phyloP scores from a whole-genome alignment of 2,888 invertebrate genomes.

The Euzetes globulus region DNA sequence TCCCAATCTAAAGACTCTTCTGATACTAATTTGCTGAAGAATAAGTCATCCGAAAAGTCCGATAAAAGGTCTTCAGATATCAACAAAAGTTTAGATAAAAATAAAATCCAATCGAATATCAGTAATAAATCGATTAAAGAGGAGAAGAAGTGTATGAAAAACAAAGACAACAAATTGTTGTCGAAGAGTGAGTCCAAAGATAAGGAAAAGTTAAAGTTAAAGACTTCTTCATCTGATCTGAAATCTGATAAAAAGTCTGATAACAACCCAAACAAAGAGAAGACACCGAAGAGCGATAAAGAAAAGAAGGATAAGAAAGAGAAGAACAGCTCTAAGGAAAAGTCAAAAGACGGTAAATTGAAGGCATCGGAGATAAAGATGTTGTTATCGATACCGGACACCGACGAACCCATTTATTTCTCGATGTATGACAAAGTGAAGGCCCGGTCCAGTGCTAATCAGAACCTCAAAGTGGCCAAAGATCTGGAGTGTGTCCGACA shows the following conservation, averaged over 20 bases:
- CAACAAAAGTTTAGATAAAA: conserved; percentile 25
- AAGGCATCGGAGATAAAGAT: conserved; percentile 32
- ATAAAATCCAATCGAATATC: not conserved
- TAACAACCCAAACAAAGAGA: conserved; percentile 36
- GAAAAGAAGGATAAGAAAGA: conserved; percentile 43
- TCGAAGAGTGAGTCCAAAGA: conserved; percentile 43
- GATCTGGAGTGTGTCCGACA: conserved; percentile 74
- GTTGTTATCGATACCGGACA: conserved; percentile 45
- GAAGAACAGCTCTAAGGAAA: conserved; percentile 39
- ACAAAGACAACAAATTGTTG: conserved; percentile 38
- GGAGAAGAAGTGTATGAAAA: conserved; percentile 41
- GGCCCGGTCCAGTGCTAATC: conserved; percentile 65
- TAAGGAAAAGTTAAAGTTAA: conserved; percentile 47
- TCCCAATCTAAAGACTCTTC: not conserved
- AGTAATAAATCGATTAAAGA: conserved; percentile 39
- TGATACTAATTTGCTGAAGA: not conserved
- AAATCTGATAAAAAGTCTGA: conserved; percentile 41
- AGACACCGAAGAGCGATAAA: conserved; percentile 13
- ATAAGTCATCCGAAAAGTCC: conserved; percentile 10
- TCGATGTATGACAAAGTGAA: conserved; percentile 98
- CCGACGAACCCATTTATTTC: conserved; percentile 80
- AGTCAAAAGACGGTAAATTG: conserved; percentile 31
- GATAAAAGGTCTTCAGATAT: conserved; percentile 11
- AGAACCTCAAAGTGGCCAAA: conserved; percentile 55
- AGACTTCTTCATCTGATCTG: conserved; percentile 1